Percentiles rank a stretch among this genome's conserved stretches.
These are phyloP conservation scores for Ptiloglossa arizonensis DNA, from an alignment of 1,140 invertebrate species.

Conservation along the genomic window DNA sequence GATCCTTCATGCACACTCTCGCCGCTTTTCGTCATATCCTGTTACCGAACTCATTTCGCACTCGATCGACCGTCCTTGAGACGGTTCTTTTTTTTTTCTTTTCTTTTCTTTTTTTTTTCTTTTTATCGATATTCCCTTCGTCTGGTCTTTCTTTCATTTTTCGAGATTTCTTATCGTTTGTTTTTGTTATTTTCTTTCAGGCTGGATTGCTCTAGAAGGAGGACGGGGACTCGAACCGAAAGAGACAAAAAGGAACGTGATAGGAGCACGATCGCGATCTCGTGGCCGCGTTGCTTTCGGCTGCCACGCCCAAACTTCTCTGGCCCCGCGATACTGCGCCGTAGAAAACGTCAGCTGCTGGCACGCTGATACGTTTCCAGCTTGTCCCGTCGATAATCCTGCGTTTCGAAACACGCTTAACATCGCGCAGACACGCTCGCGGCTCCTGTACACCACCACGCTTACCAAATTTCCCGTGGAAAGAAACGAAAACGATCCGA, in stretches of 20 bases:
- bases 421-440: background rate
- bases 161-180: conserved; percentile 13
- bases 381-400: conserved; percentile 25
- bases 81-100: background rate
- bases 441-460: no score
- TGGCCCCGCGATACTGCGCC: conserved; percentile 49
- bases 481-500: background rate
- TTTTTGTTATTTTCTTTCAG: background rate
- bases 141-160: background rate
- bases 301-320: conserved; percentile 63
- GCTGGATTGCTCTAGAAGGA: background rate
- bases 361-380: conserved; percentile 40
- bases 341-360: conserved; percentile 46
- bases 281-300: conserved; percentile 60
- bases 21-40: conserved; percentile 46
- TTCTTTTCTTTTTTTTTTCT: no score
- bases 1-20: conserved; percentile 50
- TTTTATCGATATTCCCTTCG: no score
- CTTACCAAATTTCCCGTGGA: no score
- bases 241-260: conserved; percentile 4
- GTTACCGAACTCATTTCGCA: conserved; percentile 41
- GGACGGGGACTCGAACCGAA: conserved; percentile 26
- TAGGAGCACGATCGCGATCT: conserved; percentile 44
- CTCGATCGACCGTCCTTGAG: conserved; percentile 4
- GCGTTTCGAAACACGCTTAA: conserved; percentile 5